These are phyloP conservation scores for Maccullochella peelii DNA, from an alignment of 2,113 vertebrate genomes.

Conservation along the genomic window DNA sequence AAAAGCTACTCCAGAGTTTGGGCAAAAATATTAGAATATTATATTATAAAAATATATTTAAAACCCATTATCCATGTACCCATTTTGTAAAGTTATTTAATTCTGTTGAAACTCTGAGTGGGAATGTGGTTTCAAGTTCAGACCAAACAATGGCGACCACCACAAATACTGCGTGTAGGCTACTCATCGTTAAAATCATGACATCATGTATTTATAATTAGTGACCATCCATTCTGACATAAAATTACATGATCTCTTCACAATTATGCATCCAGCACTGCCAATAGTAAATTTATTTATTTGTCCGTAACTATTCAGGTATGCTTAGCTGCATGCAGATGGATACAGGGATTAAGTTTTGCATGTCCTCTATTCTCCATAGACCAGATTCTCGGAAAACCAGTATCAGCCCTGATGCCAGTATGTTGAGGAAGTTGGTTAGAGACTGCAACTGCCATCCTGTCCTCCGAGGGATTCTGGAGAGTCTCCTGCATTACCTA, in stretches of 20 bases:
- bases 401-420: conserved; percentile 71
- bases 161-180: background rate
- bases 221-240: background rate
- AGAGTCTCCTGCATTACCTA: conserved; percentile 88
- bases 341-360: conserved; percentile 59
- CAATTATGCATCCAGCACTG: background rate
- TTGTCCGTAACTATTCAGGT: conserved; percentile 10
- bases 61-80: background rate
- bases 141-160: background rate
- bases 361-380: conserved; percentile 82
- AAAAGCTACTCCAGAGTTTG: background rate
- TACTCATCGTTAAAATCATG: background rate
- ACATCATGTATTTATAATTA: background rate
- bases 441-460: conserved; percentile 76
- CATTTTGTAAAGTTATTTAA: background rate
- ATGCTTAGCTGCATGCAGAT: background rate
- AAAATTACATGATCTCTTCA: background rate
- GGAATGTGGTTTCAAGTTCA: background rate
- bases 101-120: background rate
- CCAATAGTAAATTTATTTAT: background rate
- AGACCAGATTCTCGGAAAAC: conserved; percentile 77
- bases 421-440: conserved; percentile 86
- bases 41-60: no score
- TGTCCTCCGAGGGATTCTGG: conserved; percentile 85
- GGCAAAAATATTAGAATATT: no score